phyloP scores from a whole-genome alignment of 2,113 vertebrate genomes.

The Catharus minimus region DNA sequence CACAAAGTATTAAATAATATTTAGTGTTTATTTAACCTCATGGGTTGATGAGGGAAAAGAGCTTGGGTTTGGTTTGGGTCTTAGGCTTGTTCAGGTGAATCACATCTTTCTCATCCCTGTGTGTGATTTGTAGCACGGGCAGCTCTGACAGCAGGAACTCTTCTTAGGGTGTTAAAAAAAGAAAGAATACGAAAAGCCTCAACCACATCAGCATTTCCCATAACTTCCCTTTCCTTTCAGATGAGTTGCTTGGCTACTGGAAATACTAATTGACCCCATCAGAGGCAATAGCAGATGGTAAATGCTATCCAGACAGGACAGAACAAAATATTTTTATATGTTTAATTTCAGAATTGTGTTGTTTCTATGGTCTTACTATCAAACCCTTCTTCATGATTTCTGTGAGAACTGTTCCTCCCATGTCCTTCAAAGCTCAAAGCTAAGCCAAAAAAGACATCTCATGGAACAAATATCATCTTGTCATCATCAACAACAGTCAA shows the following conservation, averaged over 20 bases:
- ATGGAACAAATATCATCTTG: neutral
- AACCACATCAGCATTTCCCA: neutral
- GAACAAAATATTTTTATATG: neutral
- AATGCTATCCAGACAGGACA: neutral
- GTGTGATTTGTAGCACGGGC: neutral
- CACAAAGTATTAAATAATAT: neutral
- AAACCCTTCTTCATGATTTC: neutral
- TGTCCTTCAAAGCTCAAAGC: neutral
- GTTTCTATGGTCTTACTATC: neutral
- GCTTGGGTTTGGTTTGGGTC: neutral
- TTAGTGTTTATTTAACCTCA: neutral
- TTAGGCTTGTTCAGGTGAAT: neutral
- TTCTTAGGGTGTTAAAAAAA: neutral
- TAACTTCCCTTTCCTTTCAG: neutral
- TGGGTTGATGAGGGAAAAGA: neutral
- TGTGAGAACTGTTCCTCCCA: neutral
- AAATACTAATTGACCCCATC: neutral
- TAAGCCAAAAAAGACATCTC: neutral
- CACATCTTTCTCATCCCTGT: neutral
- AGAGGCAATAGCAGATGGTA: neutral
- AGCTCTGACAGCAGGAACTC: neutral
- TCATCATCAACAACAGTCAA: neutral
- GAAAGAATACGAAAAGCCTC: accelerated
- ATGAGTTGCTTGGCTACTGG: neutral
- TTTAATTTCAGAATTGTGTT: neutral